phyloP scores from a whole-genome alignment of 2,113 vertebrate species.

The Xyrauchen texanus region DNA sequence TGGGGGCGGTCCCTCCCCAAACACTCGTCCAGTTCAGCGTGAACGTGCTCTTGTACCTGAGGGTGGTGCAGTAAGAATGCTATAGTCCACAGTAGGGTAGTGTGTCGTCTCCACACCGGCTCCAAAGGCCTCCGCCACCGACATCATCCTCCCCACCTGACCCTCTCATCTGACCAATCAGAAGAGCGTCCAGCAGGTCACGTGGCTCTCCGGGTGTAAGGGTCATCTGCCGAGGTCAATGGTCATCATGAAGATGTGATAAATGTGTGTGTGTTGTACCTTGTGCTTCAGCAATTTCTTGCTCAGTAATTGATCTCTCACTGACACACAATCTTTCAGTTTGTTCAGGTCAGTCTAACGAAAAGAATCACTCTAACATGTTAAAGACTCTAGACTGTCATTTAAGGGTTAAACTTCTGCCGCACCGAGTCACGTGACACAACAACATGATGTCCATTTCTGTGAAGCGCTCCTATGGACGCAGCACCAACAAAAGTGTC shows the following conservation, averaged over 20 bases:
- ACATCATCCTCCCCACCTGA: constrained; percentile 59
- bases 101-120: constrained; percentile 65
- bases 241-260: background rate
- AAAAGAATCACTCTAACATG: too few species aligned
- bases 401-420: too few species aligned
- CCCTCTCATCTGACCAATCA: constrained; percentile 62
- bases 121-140: constrained; percentile 57
- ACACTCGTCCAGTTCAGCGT: constrained; percentile 73
- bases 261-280: too few species aligned
- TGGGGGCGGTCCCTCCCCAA: constrained; percentile 64
- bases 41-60: constrained; percentile 69
- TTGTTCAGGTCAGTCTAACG: too few species aligned
- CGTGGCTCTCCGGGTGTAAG: constrained; percentile 64
- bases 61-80: constrained; percentile 58
- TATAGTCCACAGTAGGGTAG: constrained; percentile 75
- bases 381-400: too few species aligned
- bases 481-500: too few species aligned
- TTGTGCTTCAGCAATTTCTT: too few species aligned
- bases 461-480: too few species aligned
- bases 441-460: too few species aligned
- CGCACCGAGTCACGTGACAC: too few species aligned
- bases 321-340: too few species aligned
- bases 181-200: constrained; percentile 76
- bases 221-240: constrained; percentile 54
- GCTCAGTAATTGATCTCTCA: too few species aligned